A percentile compares a stretch with the other conserved stretches of the same genome.
Conservation (phyloP, 2,888 invertebrate genomes). For the Parnassius apollo region DNA sequence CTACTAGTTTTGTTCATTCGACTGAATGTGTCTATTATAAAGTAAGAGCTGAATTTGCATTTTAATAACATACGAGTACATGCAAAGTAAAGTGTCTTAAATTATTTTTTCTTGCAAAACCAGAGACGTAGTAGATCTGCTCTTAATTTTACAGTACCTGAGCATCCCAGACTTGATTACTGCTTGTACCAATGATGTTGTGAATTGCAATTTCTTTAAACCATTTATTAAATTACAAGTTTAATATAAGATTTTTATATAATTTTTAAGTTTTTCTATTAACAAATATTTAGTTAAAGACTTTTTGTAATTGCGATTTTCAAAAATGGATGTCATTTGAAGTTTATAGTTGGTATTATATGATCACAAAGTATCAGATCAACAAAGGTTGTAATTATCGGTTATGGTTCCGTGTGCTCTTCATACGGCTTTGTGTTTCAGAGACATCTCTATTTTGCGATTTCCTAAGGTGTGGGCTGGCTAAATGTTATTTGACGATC, state of each 20-base stretch:
- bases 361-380: constrained; percentile 57
- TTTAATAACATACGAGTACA: constrained; percentile 12
- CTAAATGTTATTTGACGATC: constrained; percentile 80
- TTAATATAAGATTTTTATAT: too few relatives aligned
- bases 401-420: constrained; percentile 66
- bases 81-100: constrained; percentile 8
- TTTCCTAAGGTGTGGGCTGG: constrained; percentile 79
- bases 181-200: too few relatives aligned
- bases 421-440: constrained; percentile 59
- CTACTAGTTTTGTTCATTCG: constrained; percentile 63
- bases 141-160: too few relatives aligned
- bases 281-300: too few relatives aligned
- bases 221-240: too few relatives aligned
- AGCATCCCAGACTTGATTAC: too few relatives aligned
- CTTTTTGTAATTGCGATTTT: too few relatives aligned
- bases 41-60: constrained; percentile 33
- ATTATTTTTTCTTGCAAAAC: too few relatives aligned
- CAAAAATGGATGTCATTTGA: not conserved
- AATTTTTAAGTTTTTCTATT: too few relatives aligned
- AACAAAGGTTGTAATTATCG: constrained; percentile 78
- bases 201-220: too few relatives aligned
- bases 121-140: too few relatives aligned
- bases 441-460: constrained; percentile 78
- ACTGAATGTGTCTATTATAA: constrained; percentile 70
- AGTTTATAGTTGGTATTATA: constrained; percentile 54